Conservation (phyloP, 2,113 vertebrate species). For the Pachypanchax playfairii region DNA sequence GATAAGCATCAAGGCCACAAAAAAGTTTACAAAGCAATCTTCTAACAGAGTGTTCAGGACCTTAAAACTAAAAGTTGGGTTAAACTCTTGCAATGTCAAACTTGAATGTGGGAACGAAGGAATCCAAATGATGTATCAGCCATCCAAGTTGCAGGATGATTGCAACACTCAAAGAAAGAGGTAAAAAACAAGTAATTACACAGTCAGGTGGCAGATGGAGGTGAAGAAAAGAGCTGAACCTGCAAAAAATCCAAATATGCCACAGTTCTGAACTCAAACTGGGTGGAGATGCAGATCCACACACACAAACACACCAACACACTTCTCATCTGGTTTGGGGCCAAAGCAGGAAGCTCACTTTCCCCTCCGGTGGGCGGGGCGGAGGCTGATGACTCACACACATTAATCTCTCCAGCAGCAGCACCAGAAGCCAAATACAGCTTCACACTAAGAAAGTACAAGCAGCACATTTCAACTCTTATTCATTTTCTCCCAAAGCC, state of each 20-base stretch:
- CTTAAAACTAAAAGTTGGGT: neutral
- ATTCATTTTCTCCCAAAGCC: constrained; percentile 10
- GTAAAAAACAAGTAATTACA: constrained; percentile 4
- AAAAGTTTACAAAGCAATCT: neutral
- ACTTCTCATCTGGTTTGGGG: constrained; percentile 4
- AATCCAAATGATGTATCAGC: neutral
- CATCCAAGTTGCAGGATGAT: neutral
- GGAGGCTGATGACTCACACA: constrained; percentile 51
- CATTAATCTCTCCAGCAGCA: constrained; percentile 41
- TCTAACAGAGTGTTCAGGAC: too few species aligned
- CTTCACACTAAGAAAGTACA: constrained; percentile 20
- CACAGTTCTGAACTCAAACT: constrained; percentile 15
- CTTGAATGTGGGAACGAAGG: neutral
- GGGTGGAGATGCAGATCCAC: constrained; percentile 7
- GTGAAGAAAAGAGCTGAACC: constrained; percentile 17
- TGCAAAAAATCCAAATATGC: constrained; percentile 28
- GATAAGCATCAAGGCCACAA: too few species aligned
- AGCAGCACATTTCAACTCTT: neutral
- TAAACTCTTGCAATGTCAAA: neutral
- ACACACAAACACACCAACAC: neutral
- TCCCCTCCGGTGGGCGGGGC: constrained; percentile 37
- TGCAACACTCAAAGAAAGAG: constrained; percentile 10
- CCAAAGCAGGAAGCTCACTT: constrained; percentile 44
- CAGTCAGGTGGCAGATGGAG: constrained; percentile 44
- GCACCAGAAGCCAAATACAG: constrained; percentile 23